A percentile compares a stretch with the other conserved stretches of the same genome.
Evolutionary conservation across 1,140 invertebrate species (phyloP).

Genomic region (Belonocnema kinseyi): DNA sequence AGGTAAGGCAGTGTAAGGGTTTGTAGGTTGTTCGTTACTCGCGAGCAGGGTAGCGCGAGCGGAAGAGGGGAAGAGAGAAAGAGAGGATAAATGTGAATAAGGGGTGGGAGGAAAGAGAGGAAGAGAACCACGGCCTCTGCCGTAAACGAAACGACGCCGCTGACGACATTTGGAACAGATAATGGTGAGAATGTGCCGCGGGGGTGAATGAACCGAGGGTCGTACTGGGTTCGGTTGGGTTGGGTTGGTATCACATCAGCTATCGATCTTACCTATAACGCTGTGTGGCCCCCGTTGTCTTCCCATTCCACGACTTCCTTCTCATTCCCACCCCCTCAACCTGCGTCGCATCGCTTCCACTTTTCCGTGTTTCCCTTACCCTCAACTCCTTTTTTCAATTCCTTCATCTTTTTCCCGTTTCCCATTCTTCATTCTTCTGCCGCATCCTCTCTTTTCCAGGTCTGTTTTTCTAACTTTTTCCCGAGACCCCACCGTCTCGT

Average conservation of each 20-base stretch:
- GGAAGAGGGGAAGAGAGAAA: conserved; percentile 46
- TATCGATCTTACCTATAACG: conserved; percentile 40
- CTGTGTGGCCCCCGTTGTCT: conserved; percentile 41
- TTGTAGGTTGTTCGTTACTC: conserved; percentile 2
- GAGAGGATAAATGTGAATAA: conserved; percentile 47
- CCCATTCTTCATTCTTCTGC: conserved; percentile 19
- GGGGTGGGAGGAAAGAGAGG: conserved; percentile 51
- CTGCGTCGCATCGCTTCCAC: conserved; percentile 24
- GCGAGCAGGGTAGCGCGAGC: conserved; percentile 33
- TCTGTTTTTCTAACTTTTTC: conserved; percentile 32
- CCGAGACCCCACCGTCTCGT: conserved; percentile 14
- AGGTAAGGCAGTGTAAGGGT: neutral
- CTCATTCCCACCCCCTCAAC: conserved; percentile 9
- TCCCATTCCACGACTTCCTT: conserved; percentile 31
- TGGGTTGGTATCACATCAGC: conserved; percentile 35
- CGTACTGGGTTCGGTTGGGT: conserved; percentile 70
- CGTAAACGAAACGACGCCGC: conserved; percentile 64
- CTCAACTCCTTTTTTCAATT: conserved; percentile 16
- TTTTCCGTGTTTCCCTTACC: conserved; percentile 24
- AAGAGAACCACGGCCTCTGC: conserved; percentile 45
- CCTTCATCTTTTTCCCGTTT: conserved; percentile 4
- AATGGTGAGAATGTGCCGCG: conserved; percentile 73
- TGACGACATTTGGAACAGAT: conserved; percentile 73
- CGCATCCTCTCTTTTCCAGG: conserved; percentile 14
- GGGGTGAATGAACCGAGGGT: conserved; percentile 76